Evolutionary conservation across 2,888 invertebrate species (phyloP).

Genomic region (Pheosia gnoma): DNA sequence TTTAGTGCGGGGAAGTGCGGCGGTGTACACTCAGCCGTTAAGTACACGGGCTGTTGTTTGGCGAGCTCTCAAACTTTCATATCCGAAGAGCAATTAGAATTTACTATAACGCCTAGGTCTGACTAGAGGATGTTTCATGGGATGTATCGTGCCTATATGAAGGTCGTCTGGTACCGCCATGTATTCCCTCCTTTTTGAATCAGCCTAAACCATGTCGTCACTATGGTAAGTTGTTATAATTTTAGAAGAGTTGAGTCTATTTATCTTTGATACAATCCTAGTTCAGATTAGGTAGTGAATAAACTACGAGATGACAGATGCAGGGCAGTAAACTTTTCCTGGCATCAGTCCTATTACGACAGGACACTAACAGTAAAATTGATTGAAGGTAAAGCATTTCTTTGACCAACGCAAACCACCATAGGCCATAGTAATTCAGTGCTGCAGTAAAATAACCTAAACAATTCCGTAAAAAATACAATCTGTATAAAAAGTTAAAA

Average conservation of each 20-base stretch:
- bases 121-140: neutral
- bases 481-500: conserved; percentile 1
- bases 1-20: conserved; percentile 6
- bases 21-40: conserved; percentile 4
- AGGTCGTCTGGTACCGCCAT: too few relatives aligned
- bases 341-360: neutral
- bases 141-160: too few relatives aligned
- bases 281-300: too few relatives aligned
- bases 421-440: neutral
- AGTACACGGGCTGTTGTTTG: neutral
- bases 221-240: too few relatives aligned
- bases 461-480: conserved; percentile 1
- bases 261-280: too few relatives aligned
- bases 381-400: neutral
- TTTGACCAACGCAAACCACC: conserved; percentile 2
- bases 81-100: neutral
- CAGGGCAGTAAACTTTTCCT: too few relatives aligned
- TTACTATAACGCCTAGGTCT: neutral
- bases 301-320: neutral
- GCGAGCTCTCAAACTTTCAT: neutral
- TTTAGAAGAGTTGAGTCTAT: too few relatives aligned
- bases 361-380: neutral
- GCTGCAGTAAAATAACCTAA: neutral
- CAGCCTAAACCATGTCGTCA: too few relatives aligned
- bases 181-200: too few relatives aligned